Percentiles rank a stretch among this genome's conserved stretches.
phyloP scores from a whole-genome alignment of 2,113 vertebrate genomes.

The Thalassoma bifasciatum region DNA sequence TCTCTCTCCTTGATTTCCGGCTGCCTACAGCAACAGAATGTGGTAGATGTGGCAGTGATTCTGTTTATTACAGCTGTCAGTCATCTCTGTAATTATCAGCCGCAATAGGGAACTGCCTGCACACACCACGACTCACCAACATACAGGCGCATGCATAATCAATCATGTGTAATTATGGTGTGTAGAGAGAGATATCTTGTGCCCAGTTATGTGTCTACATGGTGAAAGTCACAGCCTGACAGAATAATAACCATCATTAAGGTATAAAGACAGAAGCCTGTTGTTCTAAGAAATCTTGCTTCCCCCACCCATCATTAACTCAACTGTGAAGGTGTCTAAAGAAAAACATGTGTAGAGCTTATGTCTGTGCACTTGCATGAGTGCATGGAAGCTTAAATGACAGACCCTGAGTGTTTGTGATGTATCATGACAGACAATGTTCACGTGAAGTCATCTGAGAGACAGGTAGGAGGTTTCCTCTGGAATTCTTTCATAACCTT shows the following conservation, averaged over 20 bases:
- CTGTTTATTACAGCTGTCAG: constrained; percentile 77
- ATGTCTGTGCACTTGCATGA: constrained; percentile 15
- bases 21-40: constrained; percentile 35
- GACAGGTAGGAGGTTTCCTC: neutral
- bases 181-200: constrained; percentile 60
- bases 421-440: neutral
- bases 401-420: neutral
- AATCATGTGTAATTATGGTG: constrained; percentile 73
- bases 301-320: constrained; percentile 68
- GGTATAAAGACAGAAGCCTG: constrained; percentile 62
- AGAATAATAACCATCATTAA: constrained; percentile 78
- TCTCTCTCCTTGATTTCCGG: constrained; percentile 37
- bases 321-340: constrained; percentile 36
- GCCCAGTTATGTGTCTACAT: constrained; percentile 56
- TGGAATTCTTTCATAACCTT: neutral
- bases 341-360: constrained; percentile 17
- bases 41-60: constrained; percentile 35
- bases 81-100: constrained; percentile 73
- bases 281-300: constrained; percentile 64
- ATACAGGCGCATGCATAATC: constrained; percentile 44
- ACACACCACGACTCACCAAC: constrained; percentile 37
- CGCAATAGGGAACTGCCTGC: constrained; percentile 54
- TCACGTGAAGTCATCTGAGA: neutral
- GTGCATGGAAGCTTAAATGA: neutral
- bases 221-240: constrained; percentile 71